Conservation (phyloP, 2,888 invertebrate species). For the Acanthoscelides obtectus region DNA sequence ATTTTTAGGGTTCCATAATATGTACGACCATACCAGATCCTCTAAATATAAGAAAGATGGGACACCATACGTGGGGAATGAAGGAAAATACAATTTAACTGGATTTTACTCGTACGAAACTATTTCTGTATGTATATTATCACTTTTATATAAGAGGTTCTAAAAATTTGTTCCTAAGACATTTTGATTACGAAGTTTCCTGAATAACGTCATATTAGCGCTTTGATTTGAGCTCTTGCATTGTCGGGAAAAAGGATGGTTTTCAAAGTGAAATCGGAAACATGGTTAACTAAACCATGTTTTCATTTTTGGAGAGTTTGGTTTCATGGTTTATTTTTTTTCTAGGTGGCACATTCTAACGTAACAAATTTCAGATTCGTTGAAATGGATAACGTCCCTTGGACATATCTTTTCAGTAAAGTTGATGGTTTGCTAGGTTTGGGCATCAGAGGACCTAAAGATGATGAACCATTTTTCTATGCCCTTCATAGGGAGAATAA, state of each 20-base stretch:
- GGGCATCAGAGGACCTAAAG: constrained; percentile 58
- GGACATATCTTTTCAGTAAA: constrained; percentile 60
- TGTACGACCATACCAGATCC: constrained; percentile 62
- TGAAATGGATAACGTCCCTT: constrained; percentile 63
- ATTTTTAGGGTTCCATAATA: constrained; percentile 57
- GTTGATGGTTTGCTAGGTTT: constrained; percentile 71
- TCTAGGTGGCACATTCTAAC: constrained; percentile 53
- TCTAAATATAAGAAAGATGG: constrained; percentile 62
- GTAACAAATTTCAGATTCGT: constrained; percentile 64
- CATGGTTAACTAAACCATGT: constrained; percentile 2
- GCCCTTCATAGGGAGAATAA: constrained; percentile 55
- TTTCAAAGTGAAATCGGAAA: too few relatives aligned
- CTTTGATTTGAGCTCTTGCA: too few relatives aligned
- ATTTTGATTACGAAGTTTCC: too few relatives aligned
- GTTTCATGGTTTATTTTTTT: constrained; percentile 6
- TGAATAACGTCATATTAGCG: too few relatives aligned
- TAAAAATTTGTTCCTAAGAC: too few relatives aligned
- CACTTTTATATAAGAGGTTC: too few relatives aligned
- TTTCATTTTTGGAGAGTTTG: neutral
- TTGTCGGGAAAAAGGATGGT: too few relatives aligned
- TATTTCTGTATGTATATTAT: constrained; percentile 53
- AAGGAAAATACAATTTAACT: constrained; percentile 56
- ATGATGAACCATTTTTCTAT: constrained; percentile 60
- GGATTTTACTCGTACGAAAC: constrained; percentile 65
- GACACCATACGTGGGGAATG: constrained; percentile 52